A percentile compares a stretch with the other conserved stretches of the same genome.
Conservation (phyloP, 2,797 vertebrate genomes). For the Enteromius paludinosus region DNA sequence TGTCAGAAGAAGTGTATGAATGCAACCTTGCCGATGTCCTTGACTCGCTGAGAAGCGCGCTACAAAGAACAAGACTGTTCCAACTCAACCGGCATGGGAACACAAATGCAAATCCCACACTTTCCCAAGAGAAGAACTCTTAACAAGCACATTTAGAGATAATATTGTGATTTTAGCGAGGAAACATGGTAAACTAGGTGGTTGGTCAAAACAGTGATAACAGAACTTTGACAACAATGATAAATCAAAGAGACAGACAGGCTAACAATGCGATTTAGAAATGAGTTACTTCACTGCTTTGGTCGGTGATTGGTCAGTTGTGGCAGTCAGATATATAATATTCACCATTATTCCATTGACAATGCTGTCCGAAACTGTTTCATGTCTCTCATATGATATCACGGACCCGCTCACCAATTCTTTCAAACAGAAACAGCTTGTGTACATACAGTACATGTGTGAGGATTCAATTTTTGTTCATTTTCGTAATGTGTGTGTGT, state of each 20-base stretch:
- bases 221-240: not conserved
- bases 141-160: constrained; percentile 27
- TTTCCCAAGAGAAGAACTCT: constrained; percentile 32
- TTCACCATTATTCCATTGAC: not conserved
- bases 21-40: constrained; percentile 36
- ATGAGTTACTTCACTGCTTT: not conserved
- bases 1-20: constrained; percentile 4
- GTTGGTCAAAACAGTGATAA: constrained; percentile 22
- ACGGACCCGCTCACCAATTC: not conserved
- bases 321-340: not conserved
- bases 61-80: constrained; percentile 32
- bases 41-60: constrained; percentile 23
- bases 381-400: not conserved
- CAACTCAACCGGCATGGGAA: constrained; percentile 32
- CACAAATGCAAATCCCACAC: constrained; percentile 4
- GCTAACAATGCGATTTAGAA: not conserved
- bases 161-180: not conserved
- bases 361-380: not conserved
- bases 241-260: not conserved
- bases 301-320: not conserved
- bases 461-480: too few relatives aligned
- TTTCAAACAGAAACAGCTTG: not conserved
- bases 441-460: too few relatives aligned
- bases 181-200: constrained; percentile 19
- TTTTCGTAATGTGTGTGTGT: too few relatives aligned